A percentile compares a stretch with the other conserved stretches of the same genome.
Conservation (phyloP, 2,888 invertebrate genomes). For the Pheosia gnoma region DNA sequence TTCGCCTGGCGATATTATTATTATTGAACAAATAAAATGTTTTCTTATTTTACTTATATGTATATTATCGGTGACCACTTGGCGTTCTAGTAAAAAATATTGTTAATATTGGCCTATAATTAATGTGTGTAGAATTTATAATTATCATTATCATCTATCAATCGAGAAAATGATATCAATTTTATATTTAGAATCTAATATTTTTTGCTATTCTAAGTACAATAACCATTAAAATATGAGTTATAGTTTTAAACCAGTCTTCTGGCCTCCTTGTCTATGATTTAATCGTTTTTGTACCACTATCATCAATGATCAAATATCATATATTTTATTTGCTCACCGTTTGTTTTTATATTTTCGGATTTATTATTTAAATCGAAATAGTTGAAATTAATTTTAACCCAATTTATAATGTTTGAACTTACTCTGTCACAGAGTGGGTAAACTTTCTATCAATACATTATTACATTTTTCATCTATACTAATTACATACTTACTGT, state of each 20-base stretch:
- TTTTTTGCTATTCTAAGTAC: slow-evolving; percentile 42
- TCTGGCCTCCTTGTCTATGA: slow-evolving; percentile 47
- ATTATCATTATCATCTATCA: slow-evolving; percentile 1
- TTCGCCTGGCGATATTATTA: background rate
- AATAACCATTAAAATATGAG: slow-evolving; percentile 43
- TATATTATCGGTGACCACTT: slow-evolving; percentile 11
- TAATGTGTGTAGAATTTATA: background rate
- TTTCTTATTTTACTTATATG: slow-evolving; percentile 2
- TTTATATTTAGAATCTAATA: background rate
- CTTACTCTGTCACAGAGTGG: too few species aligned
- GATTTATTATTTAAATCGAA: too few species aligned
- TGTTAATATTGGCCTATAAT: background rate
- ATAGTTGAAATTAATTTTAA: too few species aligned
- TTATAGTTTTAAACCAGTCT: slow-evolving; percentile 33
- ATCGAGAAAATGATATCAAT: background rate
- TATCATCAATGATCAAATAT: background rate
- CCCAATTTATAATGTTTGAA: too few species aligned
- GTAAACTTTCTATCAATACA: too few species aligned
- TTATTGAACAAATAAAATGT: background rate
- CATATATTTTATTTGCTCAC: background rate
- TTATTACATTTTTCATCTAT: too few species aligned
- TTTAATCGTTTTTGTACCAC: slow-evolving; percentile 68
- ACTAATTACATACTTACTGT: background rate
- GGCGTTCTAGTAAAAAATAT: background rate
- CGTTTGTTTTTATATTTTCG: too few species aligned